Percentiles rank a stretch among this genome's conserved stretches.
These are phyloP conservation scores for Diogma glabrata DNA, from an alignment of 2,888 invertebrate species.

Conservation along the genomic window DNA sequence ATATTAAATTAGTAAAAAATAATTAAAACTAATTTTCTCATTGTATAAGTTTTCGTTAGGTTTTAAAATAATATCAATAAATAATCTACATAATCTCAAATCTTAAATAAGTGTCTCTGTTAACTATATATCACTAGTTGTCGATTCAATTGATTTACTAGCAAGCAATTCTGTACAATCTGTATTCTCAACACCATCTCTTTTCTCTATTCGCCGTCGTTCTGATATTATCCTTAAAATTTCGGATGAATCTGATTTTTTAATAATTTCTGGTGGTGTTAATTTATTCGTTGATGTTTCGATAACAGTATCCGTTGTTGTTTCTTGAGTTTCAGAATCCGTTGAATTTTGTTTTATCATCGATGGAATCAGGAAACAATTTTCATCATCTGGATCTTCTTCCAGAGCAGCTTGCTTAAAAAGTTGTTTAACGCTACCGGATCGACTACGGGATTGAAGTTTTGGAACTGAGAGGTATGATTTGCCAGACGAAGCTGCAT, in stretches of 20 bases:
- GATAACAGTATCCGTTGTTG: slow-evolving; percentile 12
- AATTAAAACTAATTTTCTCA: too few species aligned
- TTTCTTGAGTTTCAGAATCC: not conserved
- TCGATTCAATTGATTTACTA: slow-evolving; percentile 27
- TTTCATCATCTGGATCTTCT: slow-evolving; percentile 42
- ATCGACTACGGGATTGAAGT: slow-evolving; percentile 35
- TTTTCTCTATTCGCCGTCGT: slow-evolving; percentile 33
- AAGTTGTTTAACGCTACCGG: slow-evolving; percentile 43
- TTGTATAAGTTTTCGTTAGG: too few species aligned
- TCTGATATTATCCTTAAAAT: slow-evolving; percentile 36
- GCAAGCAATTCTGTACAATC: slow-evolving; percentile 34
- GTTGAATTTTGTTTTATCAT: slow-evolving; percentile 15
- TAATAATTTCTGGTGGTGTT: slow-evolving; percentile 20
- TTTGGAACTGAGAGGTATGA: slow-evolving; percentile 32
- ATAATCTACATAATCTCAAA: too few species aligned
- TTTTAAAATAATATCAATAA: too few species aligned
- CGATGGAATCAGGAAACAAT: slow-evolving; percentile 37
- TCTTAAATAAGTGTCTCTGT: too few species aligned
- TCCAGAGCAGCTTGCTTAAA: slow-evolving; percentile 46
- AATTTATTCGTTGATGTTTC: slow-evolving; percentile 14
- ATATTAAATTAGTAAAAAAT: too few species aligned
- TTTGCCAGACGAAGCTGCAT: slow-evolving; percentile 23
- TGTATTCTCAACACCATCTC: slow-evolving; percentile 34
- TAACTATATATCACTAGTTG: not conserved
- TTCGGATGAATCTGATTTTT: slow-evolving; percentile 35